Conservation (phyloP, 2,797 vertebrate species). For the Hyperoplus immaculatus region DNA sequence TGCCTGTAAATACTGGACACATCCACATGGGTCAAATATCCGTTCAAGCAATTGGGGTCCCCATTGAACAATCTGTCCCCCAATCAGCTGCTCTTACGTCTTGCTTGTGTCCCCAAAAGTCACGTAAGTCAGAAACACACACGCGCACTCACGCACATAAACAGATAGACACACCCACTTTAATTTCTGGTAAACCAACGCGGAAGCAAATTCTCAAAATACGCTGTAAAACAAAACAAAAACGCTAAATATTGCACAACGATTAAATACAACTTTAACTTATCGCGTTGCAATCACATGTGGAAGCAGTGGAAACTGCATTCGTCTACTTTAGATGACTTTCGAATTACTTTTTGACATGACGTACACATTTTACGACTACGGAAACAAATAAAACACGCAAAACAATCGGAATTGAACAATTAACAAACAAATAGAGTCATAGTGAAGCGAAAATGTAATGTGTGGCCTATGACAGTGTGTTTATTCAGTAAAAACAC, state of each 20-base stretch:
- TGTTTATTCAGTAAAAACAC: no score
- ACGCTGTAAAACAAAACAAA: no score
- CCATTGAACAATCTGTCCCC: no score
- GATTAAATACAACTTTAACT: background rate
- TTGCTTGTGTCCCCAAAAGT: no score
- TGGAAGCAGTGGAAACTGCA: no score
- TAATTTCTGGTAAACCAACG: background rate
- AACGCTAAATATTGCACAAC: background rate
- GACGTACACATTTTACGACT: background rate
- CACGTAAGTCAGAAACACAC: background rate
- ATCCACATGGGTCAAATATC: background rate
- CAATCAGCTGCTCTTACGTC: background rate
- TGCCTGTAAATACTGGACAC: constrained; percentile 33
- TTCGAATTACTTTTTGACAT: background rate
- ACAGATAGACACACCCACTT: background rate
- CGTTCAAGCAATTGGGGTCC: no score
- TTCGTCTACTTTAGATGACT: background rate
- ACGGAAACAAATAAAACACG: no score
- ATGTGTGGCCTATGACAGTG: no score
- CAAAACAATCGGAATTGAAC: no score
- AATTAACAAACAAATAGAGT: no score
- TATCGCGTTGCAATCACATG: background rate
- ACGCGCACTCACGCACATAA: background rate
- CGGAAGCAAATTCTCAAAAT: background rate
- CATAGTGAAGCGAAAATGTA: no score